Conservation (phyloP, 2,888 invertebrate species). For the Caenorhabditis plicata region DNA sequence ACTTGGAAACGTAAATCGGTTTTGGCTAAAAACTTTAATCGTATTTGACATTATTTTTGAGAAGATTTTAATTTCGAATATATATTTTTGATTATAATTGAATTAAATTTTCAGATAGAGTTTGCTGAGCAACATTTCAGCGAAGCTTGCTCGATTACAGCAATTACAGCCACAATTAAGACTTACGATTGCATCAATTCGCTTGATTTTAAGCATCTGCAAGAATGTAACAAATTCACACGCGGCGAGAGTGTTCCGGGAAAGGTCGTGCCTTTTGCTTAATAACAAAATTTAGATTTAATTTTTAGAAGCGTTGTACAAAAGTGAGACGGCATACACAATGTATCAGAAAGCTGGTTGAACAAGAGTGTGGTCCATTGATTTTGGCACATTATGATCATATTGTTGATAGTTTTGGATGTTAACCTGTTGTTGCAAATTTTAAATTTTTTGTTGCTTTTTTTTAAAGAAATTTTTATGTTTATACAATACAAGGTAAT, state of each 20-base stretch:
- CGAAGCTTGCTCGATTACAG: conserved; percentile 21
- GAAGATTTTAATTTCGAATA: no score
- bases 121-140: conserved; percentile 31
- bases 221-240: conserved; percentile 15
- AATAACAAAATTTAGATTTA: no score
- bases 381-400: conserved; percentile 32
- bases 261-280: conserved; percentile 5
- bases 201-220: conserved; percentile 6
- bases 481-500: no score
- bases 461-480: no score
- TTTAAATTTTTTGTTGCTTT: no score
- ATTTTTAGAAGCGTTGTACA: no score
- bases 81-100: no score
- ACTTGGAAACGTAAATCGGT: no score
- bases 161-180: conserved; percentile 24
- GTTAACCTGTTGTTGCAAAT: conserved; percentile 8
- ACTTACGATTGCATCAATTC: conserved; percentile 26
- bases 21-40: no score
- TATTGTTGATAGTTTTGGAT: conserved; percentile 30
- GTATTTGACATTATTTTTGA: no score
- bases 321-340: conserved; percentile 27
- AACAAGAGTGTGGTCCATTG: conserved; percentile 18
- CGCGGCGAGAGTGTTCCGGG: conserved; percentile 26
- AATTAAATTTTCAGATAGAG: conserved; percentile 13
- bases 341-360: conserved; percentile 22